Conservation (phyloP, 2,888 invertebrate genomes). For the Thereva unica region DNA sequence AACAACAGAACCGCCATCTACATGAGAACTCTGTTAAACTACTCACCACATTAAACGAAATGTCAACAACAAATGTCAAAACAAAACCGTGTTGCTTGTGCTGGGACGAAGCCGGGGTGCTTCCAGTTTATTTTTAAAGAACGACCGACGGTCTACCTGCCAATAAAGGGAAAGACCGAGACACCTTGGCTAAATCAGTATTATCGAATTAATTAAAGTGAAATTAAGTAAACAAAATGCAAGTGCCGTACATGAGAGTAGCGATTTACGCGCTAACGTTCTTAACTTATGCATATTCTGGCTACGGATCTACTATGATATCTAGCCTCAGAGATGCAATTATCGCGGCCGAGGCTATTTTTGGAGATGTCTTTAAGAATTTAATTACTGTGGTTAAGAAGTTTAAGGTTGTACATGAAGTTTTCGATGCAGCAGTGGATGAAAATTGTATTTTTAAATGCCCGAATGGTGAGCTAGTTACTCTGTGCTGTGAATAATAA, state of each 20-base stretch:
- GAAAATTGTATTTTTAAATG: slow-evolving; percentile 80
- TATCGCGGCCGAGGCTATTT: slow-evolving; percentile 76
- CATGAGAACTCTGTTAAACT: too few relatives aligned
- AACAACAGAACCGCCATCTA: too few relatives aligned
- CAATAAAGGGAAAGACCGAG: too few relatives aligned
- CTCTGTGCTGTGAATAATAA: too few relatives aligned
- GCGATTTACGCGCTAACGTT: slow-evolving; percentile 76
- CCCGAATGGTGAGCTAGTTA: slow-evolving; percentile 65
- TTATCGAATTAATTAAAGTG: too few relatives aligned
- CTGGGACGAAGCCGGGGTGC: too few relatives aligned
- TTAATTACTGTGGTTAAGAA: slow-evolving; percentile 73
- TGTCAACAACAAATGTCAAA: too few relatives aligned
- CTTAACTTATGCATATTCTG: slow-evolving; percentile 77
- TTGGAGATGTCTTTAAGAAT: slow-evolving; percentile 77
- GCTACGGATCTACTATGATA: slow-evolving; percentile 76
- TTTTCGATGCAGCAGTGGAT: slow-evolving; percentile 83
- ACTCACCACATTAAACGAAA: too few relatives aligned
- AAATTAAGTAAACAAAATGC: slow-evolving; percentile 61
- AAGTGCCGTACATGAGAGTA: slow-evolving; percentile 75
- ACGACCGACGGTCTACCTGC: too few relatives aligned
- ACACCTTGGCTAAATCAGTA: too few relatives aligned
- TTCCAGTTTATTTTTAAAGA: too few relatives aligned
- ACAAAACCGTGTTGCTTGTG: too few relatives aligned
- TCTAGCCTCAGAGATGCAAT: slow-evolving; percentile 78
- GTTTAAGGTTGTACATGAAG: slow-evolving; percentile 76